Conservation (phyloP, 2,888 invertebrate genomes). For the Ctena decussata region DNA sequence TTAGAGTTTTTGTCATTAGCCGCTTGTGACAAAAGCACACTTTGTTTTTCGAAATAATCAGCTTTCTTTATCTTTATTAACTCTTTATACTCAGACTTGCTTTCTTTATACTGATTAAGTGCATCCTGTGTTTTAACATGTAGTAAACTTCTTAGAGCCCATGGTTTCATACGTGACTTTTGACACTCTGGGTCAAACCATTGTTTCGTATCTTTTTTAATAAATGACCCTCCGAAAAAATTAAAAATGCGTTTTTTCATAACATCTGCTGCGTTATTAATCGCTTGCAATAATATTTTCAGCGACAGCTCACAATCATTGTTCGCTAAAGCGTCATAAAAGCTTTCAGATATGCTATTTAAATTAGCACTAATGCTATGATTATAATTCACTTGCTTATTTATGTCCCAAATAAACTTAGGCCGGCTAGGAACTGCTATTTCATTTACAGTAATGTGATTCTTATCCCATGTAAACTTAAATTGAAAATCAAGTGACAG, state of each 20-base stretch:
- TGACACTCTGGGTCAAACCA: not conserved
- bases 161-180: not conserved
- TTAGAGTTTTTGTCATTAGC: not conserved
- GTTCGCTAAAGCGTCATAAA: not conserved
- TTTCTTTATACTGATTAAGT: not conserved
- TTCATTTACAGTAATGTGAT: not conserved
- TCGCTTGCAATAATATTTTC: not conserved
- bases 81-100: not conserved
- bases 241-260: not conserved
- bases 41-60: not conserved
- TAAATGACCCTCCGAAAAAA: not conserved
- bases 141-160: not conserved
- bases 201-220: not conserved
- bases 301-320: not conserved
- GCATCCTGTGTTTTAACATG: not conserved
- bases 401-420: not conserved
- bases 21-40: not conserved
- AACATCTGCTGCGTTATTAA: not conserved
- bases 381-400: not conserved
- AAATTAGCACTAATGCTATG: not conserved
- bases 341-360: not conserved
- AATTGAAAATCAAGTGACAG: not conserved
- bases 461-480: not conserved
- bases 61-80: not conserved
- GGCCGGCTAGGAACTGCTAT: not conserved